Evolutionary conservation across 2,797 vertebrate genomes (phyloP), one percentile per base, ranked within the genome.

Genomic region (Cyprinodon diabolis): DNA sequence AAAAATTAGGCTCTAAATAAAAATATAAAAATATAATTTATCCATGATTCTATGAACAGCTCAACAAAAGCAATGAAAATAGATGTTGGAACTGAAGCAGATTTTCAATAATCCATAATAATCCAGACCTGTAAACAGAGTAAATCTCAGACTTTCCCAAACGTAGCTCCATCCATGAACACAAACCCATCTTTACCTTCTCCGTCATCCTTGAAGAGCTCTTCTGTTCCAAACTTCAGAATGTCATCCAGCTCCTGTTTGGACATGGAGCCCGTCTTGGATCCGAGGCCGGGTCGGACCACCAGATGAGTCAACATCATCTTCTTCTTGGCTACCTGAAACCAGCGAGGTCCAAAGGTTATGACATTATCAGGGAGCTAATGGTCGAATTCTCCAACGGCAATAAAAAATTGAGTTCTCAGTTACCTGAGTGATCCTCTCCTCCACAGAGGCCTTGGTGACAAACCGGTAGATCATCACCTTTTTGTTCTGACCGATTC

Each of bases 391-490:
- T 40, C 10, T 3, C 25, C 11, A 12, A 17, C 3, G 2, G 6
- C 2, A 40, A 25, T 19, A 52, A 40, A 68, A 37, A 54, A 37
- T 12, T 7, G 57, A 47, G 6, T 10, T 4, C 12, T 3, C 6
- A 48, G 12, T 25, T 60, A 95, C 95, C 94, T 96, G 95, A 63
- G 98, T 99, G 84, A 99, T 99, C 77, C 98, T 95, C 86, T 99
- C 98, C 88, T 99, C 98, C 82, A 99, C 98, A 0, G 98, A 98
- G 0, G 97, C 98, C 81, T 98, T 97, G 60, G 98, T 99, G 85
- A 99, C 98, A 80, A 99, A 99, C 74, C 98, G 96, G 83, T 99
- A 99, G 85, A 99, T 99, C 98, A 99, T 99, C 86, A 99, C 98
- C 88, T 99, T 99, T 90, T 93, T 98, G 93, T 99, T 99, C 80